Evolutionary conservation across 1,140 invertebrate genomes (phyloP).

Genomic region (Drosophila orosa): DNA sequence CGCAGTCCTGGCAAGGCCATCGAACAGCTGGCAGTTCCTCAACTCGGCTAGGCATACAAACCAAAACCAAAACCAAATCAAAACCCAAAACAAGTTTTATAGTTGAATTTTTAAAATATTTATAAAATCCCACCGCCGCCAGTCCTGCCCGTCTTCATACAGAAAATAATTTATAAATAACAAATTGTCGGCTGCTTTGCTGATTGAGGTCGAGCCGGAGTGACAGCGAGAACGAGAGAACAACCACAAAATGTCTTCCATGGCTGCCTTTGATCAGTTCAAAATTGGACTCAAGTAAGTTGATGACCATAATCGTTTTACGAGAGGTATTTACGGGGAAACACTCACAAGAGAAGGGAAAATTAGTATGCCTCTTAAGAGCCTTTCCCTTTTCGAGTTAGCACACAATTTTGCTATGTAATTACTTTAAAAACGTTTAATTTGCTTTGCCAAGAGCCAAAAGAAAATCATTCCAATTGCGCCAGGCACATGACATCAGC

Average conservation of each 20-base stretch:
- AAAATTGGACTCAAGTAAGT: conserved; percentile 83
- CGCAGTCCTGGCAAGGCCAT: conserved; percentile 56
- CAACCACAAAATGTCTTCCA: conserved; percentile 72
- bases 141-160: background rate
- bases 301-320: conserved; percentile 4
- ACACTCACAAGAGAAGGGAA: background rate
- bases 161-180: conserved; percentile 8
- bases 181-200: conserved; percentile 18
- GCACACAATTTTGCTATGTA: background rate
- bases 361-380: background rate
- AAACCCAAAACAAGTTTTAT: conserved; percentile 32
- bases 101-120: conserved; percentile 33
- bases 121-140: conserved; percentile 7
- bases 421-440: conserved; percentile 8
- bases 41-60: conserved; percentile 26
- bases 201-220: conserved; percentile 19
- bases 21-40: conserved; percentile 58
- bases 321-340: background rate
- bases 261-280: conserved; percentile 80
- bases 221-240: conserved; percentile 14
- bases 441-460: conserved; percentile 14
- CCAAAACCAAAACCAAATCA: background rate
- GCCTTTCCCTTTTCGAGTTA: conserved; percentile 1
- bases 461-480: conserved; percentile 41
- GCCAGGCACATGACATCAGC: conserved; percentile 45